phyloP scores from a whole-genome alignment of 2,888 invertebrate genomes.

The Ornithoptera alexandrae region DNA sequence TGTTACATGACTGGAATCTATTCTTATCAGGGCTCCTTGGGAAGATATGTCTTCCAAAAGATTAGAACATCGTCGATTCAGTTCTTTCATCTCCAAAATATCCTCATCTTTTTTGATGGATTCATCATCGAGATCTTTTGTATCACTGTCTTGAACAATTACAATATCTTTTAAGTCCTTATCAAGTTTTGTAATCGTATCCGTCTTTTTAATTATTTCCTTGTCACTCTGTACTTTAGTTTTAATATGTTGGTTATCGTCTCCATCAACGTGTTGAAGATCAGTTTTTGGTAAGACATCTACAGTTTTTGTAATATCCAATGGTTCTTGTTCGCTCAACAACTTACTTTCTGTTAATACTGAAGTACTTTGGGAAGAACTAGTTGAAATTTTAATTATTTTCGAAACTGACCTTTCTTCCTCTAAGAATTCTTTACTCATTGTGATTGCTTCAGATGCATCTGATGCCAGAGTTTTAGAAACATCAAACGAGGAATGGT shows the following conservation, averaged over 20 bases:
- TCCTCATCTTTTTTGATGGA: slow-evolving; percentile 44
- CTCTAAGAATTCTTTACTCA: slow-evolving; percentile 66
- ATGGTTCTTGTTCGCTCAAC: slow-evolving; percentile 60
- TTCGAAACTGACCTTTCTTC: slow-evolving; percentile 65
- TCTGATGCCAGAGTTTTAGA: slow-evolving; percentile 77
- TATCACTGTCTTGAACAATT: slow-evolving; percentile 37
- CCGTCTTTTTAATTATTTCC: not conserved
- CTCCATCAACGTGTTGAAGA: slow-evolving; percentile 50
- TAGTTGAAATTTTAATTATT: slow-evolving; percentile 55
- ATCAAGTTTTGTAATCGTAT: slow-evolving; percentile 14
- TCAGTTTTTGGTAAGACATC: slow-evolving; percentile 47
- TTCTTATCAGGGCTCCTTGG: slow-evolving; percentile 72
- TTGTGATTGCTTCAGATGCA: slow-evolving; percentile 64
- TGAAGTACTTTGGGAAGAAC: slow-evolving; percentile 70
- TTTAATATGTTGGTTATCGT: slow-evolving; percentile 50
- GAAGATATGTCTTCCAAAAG: slow-evolving; percentile 73
- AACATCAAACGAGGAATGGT: slow-evolving; percentile 72
- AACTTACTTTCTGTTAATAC: slow-evolving; percentile 68
- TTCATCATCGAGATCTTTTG: slow-evolving; percentile 36
- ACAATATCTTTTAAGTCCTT: slow-evolving; percentile 45
- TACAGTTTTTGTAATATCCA: slow-evolving; percentile 49
- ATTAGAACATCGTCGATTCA: slow-evolving; percentile 75
- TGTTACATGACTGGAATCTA: slow-evolving; percentile 72
- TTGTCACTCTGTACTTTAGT: not conserved
- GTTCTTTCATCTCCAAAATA: slow-evolving; percentile 69